Evolutionary conservation across 2,113 vertebrate species (phyloP).

Genomic region (Vulpes ferrilata): DNA sequence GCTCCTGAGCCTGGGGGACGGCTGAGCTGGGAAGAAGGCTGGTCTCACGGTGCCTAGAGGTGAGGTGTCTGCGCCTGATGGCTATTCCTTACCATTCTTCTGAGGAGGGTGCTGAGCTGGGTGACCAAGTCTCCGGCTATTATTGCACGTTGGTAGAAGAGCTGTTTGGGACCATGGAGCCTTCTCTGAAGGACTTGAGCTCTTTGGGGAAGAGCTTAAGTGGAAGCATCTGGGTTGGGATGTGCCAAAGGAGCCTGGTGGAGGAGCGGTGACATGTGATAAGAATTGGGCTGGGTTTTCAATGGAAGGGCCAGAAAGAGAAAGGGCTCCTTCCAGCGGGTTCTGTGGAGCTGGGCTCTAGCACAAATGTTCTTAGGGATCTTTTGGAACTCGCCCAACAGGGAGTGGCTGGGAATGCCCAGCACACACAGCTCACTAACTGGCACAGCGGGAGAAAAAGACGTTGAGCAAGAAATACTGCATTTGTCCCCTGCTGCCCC

Average conservation of each 20-base stretch:
- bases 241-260: conserved; percentile 47
- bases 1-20: not conserved
- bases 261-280: conserved; percentile 28
- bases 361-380: not conserved
- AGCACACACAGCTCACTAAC: conserved; percentile 77
- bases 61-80: not conserved
- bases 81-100: not conserved
- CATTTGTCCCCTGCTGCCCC: conserved; percentile 55
- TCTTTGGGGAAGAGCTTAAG: conserved; percentile 58
- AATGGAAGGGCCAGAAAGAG: conserved; percentile 52
- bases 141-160: not conserved
- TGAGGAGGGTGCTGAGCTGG: not conserved
- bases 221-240: conserved; percentile 61
- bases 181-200: not conserved
- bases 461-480: conserved; percentile 83
- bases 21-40: not conserved
- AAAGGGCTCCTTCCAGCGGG: not conserved
- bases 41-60: not conserved
- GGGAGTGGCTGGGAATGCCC: conserved; percentile 86
- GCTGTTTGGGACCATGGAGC: not conserved
- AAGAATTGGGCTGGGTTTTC: conserved; percentile 31
- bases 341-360: not conserved
- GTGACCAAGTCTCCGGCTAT: not conserved
- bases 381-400: not conserved
- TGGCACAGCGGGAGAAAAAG: conserved; percentile 85